Conservation (phyloP, 2,797 vertebrate genomes). For the Micropoecilia bifurca region DNA sequence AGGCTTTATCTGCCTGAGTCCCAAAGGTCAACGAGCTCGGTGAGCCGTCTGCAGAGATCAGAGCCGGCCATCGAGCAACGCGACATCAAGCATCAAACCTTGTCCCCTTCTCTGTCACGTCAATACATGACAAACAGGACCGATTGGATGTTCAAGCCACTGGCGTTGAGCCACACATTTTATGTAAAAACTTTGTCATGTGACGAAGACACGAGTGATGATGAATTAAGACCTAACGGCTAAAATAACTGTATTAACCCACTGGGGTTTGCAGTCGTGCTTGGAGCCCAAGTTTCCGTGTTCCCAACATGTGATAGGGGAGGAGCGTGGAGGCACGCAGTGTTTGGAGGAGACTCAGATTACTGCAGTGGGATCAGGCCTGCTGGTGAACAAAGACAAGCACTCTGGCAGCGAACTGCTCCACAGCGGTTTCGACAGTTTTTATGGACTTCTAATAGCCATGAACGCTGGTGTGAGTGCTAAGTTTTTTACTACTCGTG, state of each 20-base stretch:
- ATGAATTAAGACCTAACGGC: slow-evolving; percentile 53
- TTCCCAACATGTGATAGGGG: slow-evolving; percentile 58
- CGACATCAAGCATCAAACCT: not conserved
- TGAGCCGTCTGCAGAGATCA: slow-evolving; percentile 51
- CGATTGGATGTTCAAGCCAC: slow-evolving; percentile 20
- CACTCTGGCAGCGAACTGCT: slow-evolving; percentile 44
- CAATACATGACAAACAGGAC: slow-evolving; percentile 38
- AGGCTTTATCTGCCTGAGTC: slow-evolving; percentile 13
- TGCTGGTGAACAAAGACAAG: slow-evolving; percentile 63
- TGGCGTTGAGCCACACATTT: slow-evolving; percentile 35
- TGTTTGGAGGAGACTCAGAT: slow-evolving; percentile 61
- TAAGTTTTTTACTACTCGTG: slow-evolving; percentile 21
- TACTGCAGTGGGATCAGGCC: slow-evolving; percentile 62
- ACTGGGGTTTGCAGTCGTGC: slow-evolving; percentile 58
- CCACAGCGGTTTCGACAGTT: slow-evolving; percentile 38
- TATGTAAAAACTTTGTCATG: slow-evolving; percentile 33
- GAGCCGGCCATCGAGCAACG: slow-evolving; percentile 25
- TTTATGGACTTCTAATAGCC: slow-evolving; percentile 65
- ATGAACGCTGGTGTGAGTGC: slow-evolving; percentile 53
- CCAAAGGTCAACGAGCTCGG: slow-evolving; percentile 45
- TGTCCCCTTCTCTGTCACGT: slow-evolving; percentile 19
- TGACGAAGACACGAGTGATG: slow-evolving; percentile 41
- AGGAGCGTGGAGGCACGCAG: slow-evolving; percentile 27
- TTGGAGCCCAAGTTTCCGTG: slow-evolving; percentile 58
- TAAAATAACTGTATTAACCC: slow-evolving; percentile 59